Evolutionary conservation across 2,113 vertebrate genomes (phyloP).

Genomic region (Clupea harengus): DNA sequence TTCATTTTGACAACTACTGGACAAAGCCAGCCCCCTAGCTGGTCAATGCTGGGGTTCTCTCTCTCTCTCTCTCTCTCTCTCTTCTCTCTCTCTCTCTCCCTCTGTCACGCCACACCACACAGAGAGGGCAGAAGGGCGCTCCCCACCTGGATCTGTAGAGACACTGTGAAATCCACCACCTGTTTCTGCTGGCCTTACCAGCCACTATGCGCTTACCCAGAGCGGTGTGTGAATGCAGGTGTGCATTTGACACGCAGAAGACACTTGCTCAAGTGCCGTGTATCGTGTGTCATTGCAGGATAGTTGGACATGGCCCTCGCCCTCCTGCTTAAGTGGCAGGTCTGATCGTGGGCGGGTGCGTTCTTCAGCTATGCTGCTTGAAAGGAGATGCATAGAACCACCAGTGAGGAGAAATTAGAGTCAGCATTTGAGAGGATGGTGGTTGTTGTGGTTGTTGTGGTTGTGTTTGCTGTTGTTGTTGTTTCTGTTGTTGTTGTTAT

Average conservation of each 20-base stretch:
- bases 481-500: background rate
- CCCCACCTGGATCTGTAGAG: constrained; percentile 17
- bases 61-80: background rate
- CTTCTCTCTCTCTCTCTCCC: constrained; percentile 7
- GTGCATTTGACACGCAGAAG: background rate
- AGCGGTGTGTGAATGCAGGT: background rate
- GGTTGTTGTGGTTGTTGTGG: background rate
- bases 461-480: background rate
- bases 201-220: background rate
- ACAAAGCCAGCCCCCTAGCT: background rate
- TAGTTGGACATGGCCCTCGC: background rate
- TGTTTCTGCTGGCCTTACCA: constrained; percentile 25
- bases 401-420: background rate
- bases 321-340: background rate
- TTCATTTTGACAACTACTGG: background rate
- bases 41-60: background rate
- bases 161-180: constrained; percentile 41
- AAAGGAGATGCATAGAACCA: background rate
- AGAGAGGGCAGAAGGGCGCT: background rate
- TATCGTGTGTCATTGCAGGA: background rate
- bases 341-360: background rate
- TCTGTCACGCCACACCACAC: background rate
- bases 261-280: background rate
- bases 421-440: background rate
- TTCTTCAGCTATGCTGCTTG: background rate